phyloP scores from a whole-genome alignment of 2,113 vertebrate genomes.

The Antennarius striatus region DNA sequence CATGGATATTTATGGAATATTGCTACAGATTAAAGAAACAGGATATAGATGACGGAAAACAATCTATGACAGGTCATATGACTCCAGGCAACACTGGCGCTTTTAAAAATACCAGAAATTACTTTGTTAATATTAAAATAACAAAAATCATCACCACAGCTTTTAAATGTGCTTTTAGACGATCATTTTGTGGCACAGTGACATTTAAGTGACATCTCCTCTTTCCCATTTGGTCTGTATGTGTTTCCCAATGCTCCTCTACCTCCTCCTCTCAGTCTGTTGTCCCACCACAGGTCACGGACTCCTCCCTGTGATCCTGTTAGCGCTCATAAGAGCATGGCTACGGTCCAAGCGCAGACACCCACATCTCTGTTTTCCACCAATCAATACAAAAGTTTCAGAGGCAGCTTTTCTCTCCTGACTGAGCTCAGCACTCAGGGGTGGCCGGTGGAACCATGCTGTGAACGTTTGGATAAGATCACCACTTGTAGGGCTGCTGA shows the following conservation, averaged over 20 bases:
- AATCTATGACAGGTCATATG: too few species aligned
- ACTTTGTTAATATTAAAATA: too few species aligned
- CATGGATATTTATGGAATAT: too few species aligned
- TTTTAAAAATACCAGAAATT: too few species aligned
- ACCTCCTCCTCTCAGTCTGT: constrained; percentile 32
- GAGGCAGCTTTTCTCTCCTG: constrained; percentile 55
- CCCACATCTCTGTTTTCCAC: constrained; percentile 29
- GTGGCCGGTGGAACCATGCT: constrained; percentile 18
- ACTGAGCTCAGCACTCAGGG: constrained; percentile 60
- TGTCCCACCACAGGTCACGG: constrained; percentile 55
- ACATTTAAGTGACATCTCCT: neutral
- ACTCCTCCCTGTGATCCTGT: constrained; percentile 58
- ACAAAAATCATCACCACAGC: too few species aligned
- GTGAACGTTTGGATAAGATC: constrained; percentile 24
- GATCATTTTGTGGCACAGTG: too few species aligned
- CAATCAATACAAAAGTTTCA: constrained; percentile 66
- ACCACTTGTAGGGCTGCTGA: constrained; percentile 16
- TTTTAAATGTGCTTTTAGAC: too few species aligned
- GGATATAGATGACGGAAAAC: too few species aligned
- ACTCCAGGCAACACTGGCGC: too few species aligned
- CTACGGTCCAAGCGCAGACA: constrained; percentile 47
- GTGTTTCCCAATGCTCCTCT: constrained; percentile 4
- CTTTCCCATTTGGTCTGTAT: neutral
- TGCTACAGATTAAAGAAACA: too few species aligned
- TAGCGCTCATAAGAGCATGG: constrained; percentile 64